Base-by-base conservation (phyloP, 1,140 invertebrate species). In the Eupristina koningsbergeri region DNA sequence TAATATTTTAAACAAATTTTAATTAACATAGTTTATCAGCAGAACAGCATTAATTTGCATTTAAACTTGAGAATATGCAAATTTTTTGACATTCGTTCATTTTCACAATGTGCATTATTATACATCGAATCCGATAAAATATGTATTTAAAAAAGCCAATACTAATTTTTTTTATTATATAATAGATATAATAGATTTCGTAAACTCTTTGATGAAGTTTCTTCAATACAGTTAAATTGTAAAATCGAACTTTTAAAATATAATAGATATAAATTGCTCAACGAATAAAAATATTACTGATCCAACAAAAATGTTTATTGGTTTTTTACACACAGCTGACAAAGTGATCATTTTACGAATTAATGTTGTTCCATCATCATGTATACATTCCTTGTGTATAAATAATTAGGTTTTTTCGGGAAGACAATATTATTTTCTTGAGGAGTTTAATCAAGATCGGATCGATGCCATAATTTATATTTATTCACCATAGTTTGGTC, bases 391-490 rank as follows among this genome's bases (percentile, higher is more conserved):
- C 17, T 63, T 41, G 58, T 77, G 80, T 41, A 79, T 82, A 82
- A 85, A 79, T 82, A 85, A 79, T 85, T 85, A 73, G 64, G 79
- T 85, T 85, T 85, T 81, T 78, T 0, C 39, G 26, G 31, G 53
- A 45, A 47, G 41, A 36, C 29, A 75, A 58, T 61, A 76, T 58
- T 53, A 47, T 39, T 8, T 9, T 58, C 45, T 31, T 53, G 50
- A 13, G 47, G 31, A 36, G 58, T 31, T 29, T 50, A 34, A 74
- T 87, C 86, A 85, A 88, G 86, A 89, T 87, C 64, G 81, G 85
- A 88, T 89, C 88, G 89, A 90, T 90, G 85, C 84, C 69, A 86
- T 88, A 88, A 90, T 89, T 90, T 89, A 90, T 89, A 87, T 87
- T 84, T 86, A 83, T 82, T 87, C 78, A 84, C 84, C 73, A 86